Percentiles rank a stretch among this genome's conserved stretches.
These are phyloP conservation scores for Limosa lapponica DNA, from an alignment of 2,797 vertebrate genomes.

Conservation along the genomic window DNA sequence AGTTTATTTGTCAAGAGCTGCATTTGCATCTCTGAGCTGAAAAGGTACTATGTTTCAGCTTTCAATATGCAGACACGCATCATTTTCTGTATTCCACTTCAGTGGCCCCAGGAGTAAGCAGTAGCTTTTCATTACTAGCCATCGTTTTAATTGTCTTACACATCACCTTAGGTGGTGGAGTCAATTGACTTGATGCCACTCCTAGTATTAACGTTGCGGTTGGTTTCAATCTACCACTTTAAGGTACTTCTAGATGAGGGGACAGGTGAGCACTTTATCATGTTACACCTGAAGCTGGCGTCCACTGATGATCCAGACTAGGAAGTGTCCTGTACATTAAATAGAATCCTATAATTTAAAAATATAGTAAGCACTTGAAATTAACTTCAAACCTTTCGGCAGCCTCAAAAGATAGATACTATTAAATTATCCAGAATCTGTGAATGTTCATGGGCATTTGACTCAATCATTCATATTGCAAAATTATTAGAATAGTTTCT, in stretches of 20 bases:
- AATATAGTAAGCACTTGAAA: not conserved
- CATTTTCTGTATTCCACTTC: not conserved
- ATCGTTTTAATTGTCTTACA: not conserved
- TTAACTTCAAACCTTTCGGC: not conserved
- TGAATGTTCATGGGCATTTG: not conserved
- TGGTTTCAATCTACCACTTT: not conserved
- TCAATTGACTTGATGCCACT: not conserved
- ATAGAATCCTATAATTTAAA: not conserved
- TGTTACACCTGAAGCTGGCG: not conserved
- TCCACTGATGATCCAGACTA: not conserved
- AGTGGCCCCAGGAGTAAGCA: not conserved
- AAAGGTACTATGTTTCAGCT: not conserved
- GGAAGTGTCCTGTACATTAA: rapidly evolving
- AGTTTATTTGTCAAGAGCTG: not conserved
- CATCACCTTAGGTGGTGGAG: not conserved
- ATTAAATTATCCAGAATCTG: not conserved
- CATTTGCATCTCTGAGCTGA: not conserved
- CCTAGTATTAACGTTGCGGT: not conserved
- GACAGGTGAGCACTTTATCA: not conserved
- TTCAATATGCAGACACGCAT: not conserved
- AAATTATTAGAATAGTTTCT: not conserved
- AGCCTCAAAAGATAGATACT: not conserved
- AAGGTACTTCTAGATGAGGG: not conserved
- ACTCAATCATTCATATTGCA: not conserved
- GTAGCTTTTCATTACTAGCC: not conserved